Percentiles rank a stretch among this genome's conserved stretches.
phyloP scores from a whole-genome alignment of 1,140 invertebrate genomes.

The Akabosia matsudoensis region DNA sequence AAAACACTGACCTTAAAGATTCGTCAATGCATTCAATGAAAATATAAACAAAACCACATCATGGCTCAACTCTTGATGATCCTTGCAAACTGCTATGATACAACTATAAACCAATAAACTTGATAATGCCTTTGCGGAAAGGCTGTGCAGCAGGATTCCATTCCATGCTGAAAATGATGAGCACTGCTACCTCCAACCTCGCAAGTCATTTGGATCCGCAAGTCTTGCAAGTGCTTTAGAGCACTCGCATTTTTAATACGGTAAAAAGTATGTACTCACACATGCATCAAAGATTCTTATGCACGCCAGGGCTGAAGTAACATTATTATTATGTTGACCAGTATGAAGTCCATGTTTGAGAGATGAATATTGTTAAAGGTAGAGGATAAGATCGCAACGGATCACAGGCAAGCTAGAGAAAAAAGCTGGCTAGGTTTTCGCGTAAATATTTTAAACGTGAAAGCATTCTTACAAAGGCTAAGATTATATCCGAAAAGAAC shows the following conservation, averaged over 20 bases:
- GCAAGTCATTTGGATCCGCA: no score
- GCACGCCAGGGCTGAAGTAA: no score
- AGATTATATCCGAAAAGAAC: no score
- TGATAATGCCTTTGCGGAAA: not conserved
- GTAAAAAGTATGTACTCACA: no score
- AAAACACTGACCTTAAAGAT: not conserved
- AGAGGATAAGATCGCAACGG: not conserved
- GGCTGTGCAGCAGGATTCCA: no score
- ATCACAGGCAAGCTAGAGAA: not conserved
- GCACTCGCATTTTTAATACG: no score
- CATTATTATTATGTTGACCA: not conserved
- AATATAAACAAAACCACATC: constrained; percentile 5
- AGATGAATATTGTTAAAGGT: not conserved
- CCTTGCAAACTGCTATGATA: not conserved
- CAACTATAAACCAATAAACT: constrained; percentile 7
- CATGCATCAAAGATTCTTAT: no score
- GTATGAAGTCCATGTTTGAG: not conserved
- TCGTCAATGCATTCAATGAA: not conserved
- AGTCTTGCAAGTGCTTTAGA: no score
- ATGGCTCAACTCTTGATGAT: constrained; percentile 7
- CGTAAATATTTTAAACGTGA: not conserved
- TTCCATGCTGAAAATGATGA: no score
- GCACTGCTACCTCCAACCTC: no score
- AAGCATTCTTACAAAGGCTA: not conserved
- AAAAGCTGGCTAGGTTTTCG: not conserved